Conservation (phyloP, 2,888 invertebrate species). For the Hirtodrosophila duncani region DNA sequence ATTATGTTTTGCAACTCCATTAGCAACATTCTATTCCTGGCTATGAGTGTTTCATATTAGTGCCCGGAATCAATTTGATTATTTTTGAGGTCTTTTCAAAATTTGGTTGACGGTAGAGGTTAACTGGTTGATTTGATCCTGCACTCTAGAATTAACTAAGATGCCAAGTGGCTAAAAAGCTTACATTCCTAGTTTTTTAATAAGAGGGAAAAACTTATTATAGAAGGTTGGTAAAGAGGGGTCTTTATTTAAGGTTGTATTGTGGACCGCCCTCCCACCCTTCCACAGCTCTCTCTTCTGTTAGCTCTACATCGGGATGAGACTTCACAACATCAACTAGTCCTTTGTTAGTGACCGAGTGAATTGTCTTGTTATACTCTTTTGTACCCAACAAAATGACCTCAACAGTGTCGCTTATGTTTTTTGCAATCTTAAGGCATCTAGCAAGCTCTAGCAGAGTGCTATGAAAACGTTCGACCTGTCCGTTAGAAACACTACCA, state of each 20-base stretch:
- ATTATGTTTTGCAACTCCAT: too few relatives aligned
- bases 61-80: neutral
- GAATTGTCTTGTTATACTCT: constrained; percentile 8
- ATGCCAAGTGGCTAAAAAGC: too few relatives aligned
- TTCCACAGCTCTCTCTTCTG: constrained; percentile 1
- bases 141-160: too few relatives aligned
- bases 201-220: neutral
- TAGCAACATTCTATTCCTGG: constrained; percentile 14
- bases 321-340: too few relatives aligned
- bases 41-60: constrained; percentile 4
- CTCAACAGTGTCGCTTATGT: constrained; percentile 10
- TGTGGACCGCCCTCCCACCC: neutral
- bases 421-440: too few relatives aligned
- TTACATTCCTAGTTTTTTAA: neutral
- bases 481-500: too few relatives aligned
- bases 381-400: constrained; percentile 3
- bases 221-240: neutral
- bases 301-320: too few relatives aligned
- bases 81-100: neutral
- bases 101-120: constrained; percentile 2
- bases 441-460: too few relatives aligned
- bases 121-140: too few relatives aligned
- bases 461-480: too few relatives aligned
- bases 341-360: constrained; percentile 5
- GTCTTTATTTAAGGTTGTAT: neutral